phyloP scores from a whole-genome alignment of 2,113 vertebrate genomes.

The Oryzias celebensis region DNA sequence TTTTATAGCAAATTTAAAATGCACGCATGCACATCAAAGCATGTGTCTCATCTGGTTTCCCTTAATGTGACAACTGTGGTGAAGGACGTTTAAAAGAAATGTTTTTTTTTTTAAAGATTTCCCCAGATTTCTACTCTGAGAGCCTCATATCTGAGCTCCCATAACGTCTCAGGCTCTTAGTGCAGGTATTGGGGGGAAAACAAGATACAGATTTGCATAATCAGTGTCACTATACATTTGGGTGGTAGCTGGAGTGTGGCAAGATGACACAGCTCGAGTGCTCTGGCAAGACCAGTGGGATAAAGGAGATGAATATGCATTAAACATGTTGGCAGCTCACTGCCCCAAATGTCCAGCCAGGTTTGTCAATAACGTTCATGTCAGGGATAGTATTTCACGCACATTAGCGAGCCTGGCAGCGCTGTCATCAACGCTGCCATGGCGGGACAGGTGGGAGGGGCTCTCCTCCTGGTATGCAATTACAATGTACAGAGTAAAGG shows the following conservation, averaged over 20 bases:
- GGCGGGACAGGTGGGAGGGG: slow-evolving; percentile 59
- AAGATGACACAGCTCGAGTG: slow-evolving; percentile 74
- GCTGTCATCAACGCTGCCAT: slow-evolving; percentile 44
- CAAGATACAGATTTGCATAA: slow-evolving; percentile 84
- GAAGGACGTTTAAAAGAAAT: slow-evolving; percentile 56
- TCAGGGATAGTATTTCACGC: slow-evolving; percentile 70
- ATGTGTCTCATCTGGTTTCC: slow-evolving; percentile 61
- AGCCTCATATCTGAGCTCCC: slow-evolving; percentile 72
- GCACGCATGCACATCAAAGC: slow-evolving; percentile 67
- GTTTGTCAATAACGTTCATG: slow-evolving; percentile 81
- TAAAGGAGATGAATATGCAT: slow-evolving; percentile 79
- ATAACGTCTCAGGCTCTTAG: slow-evolving; percentile 73
- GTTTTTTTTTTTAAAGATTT: slow-evolving; percentile 63
- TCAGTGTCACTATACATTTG: slow-evolving; percentile 85
- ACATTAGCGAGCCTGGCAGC: slow-evolving; percentile 63
- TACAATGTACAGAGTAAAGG: slow-evolving; percentile 31
- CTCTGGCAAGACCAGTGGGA: slow-evolving; percentile 69
- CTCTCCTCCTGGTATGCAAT: slow-evolving; percentile 15
- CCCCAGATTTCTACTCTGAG: slow-evolving; percentile 61
- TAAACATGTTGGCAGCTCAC: slow-evolving; percentile 69
- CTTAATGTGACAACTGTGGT: slow-evolving; percentile 69
- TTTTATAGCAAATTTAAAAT: slow-evolving; percentile 47
- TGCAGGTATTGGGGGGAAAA: slow-evolving; percentile 76
- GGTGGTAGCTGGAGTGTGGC: slow-evolving; percentile 75
- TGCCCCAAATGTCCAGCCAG: slow-evolving; percentile 76